phyloP scores from a whole-genome alignment of 2,797 vertebrate species.

The Gouania willdenowi region DNA sequence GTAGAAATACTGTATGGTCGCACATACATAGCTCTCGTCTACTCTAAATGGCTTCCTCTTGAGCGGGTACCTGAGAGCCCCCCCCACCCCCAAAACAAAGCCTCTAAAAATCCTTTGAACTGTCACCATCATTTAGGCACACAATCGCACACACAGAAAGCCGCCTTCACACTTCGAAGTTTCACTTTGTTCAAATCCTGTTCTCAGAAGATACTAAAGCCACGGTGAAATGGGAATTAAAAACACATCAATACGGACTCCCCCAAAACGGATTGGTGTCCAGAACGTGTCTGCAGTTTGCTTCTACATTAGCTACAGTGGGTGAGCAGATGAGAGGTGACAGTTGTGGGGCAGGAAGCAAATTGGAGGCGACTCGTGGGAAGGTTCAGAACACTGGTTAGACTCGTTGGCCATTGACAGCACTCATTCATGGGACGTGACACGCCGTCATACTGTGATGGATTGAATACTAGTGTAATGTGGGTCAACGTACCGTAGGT shows the following conservation, averaged over 20 bases:
- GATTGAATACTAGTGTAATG: slow-evolving; percentile 2
- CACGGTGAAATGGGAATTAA: neutral
- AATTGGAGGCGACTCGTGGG: slow-evolving; percentile 5
- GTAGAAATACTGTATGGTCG: neutral
- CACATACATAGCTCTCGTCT: too few relatives aligned
- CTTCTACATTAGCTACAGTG: neutral
- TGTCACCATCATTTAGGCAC: slow-evolving; percentile 20
- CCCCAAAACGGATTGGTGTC: too few relatives aligned
- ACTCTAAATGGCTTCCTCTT: slow-evolving; percentile 20
- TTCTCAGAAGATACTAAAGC: slow-evolving; percentile 1
- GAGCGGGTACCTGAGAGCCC: slow-evolving; percentile 25
- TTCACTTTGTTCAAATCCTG: slow-evolving; percentile 21
- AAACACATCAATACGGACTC: slow-evolving; percentile 5
- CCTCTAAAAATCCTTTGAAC: slow-evolving; percentile 39
- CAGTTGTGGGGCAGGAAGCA: neutral
- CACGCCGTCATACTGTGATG: slow-evolving; percentile 8
- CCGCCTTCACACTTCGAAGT: slow-evolving; percentile 14
- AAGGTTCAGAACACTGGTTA: slow-evolving; percentile 9
- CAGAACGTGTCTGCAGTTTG: slow-evolving; percentile 3
- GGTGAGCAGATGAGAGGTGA: slow-evolving; percentile 20
- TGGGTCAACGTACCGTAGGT: too few relatives aligned
- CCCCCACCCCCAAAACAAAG: slow-evolving; percentile 27
- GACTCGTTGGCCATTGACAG: neutral
- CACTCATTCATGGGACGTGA: slow-evolving; percentile 8
- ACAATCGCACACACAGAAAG: neutral